Evolutionary conservation across 2,113 vertebrate genomes (phyloP).

Genomic region (Pyxicephalus adspersus): DNA sequence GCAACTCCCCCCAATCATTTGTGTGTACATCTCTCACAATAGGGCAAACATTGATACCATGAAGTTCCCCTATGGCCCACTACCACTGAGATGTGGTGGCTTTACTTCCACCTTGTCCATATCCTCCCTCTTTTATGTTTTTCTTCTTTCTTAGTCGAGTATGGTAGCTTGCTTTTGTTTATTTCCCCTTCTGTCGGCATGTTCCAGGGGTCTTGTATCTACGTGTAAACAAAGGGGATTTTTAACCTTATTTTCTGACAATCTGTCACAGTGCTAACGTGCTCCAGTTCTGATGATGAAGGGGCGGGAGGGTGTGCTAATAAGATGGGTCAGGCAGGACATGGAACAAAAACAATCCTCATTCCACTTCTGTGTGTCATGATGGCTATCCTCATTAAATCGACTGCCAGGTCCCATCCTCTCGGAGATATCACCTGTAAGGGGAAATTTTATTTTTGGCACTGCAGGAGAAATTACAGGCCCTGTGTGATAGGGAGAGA

Average conservation of each 20-base stretch:
- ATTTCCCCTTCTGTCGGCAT: background rate
- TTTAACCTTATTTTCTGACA: slow-evolving; percentile 15
- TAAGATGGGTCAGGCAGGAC: too few species aligned
- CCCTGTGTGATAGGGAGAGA: background rate
- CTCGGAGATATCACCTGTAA: background rate
- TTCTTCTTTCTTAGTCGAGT: background rate
- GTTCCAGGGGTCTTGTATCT: background rate
- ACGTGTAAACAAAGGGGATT: slow-evolving; percentile 5
- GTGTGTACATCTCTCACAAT: too few species aligned
- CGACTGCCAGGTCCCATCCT: slow-evolving; percentile 7
- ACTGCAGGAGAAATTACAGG: slow-evolving; percentile 4
- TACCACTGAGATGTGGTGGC: background rate
- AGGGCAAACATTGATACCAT: too few species aligned
- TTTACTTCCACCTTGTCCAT: background rate
- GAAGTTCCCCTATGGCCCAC: too few species aligned
- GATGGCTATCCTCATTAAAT: slow-evolving; percentile 34
- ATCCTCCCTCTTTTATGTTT: background rate
- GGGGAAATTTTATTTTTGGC: slow-evolving; percentile 28
- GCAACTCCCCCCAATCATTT: too few species aligned
- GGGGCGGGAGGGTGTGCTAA: too few species aligned
- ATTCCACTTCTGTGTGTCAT: slow-evolving; percentile 33
- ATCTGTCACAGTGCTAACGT: slow-evolving; percentile 12
- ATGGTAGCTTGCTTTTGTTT: background rate
- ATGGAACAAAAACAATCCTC: background rate
- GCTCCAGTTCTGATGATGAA: slow-evolving; percentile 7